Base-by-base conservation (phyloP, 2,888 invertebrate genomes). In the Macropis europaea region DNA sequence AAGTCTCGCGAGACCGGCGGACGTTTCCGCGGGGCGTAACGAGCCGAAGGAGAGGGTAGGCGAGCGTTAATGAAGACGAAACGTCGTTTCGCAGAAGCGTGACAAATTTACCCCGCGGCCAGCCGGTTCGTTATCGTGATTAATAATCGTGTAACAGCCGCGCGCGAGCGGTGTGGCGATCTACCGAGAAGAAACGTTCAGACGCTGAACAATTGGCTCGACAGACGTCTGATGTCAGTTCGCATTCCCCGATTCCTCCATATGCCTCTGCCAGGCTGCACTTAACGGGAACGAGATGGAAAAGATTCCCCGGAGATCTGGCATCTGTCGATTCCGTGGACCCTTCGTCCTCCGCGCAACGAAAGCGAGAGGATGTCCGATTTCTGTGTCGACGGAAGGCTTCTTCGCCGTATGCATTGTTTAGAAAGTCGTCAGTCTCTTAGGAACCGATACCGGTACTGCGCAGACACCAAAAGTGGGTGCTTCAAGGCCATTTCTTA, bases 121-220 rank as follows among this genome's bases (percentile, higher is more conserved):
- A 15, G 15, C 38, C 54, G 19, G 42, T 73, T 71, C 50, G 64
- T 79, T 77, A 63, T 57, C 57, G 54, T 72, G 56, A 74, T 72
- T 77, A 79, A 77, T 67, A 72, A 77, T 57, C 71, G 63, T 38
- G 59, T 30, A 54, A 66, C 64, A 42, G 22, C 19, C 26, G 26
- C 17, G n/a, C 30, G 24, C 69, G 48, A 45, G 38, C 28, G 13
- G 38, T 26, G 42, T n/a, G 15, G 43, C 50, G 50, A 30, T 47
- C 40, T 59, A 62, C 68, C 42, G 11, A 60, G 70, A 76, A 78
- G 62, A 48, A 42, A 38, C 50, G 19, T 30, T 30, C 67, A 34
- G 47, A 68, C 47, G 77, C 70, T 75, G 66, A 72, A 77, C 82
- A 81, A 83, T 83, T 79, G 75, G 64, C 71, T 50, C 53, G 70